Conservation (phyloP, 2,888 invertebrate species). For the Pristionchus exspectatus region DNA sequence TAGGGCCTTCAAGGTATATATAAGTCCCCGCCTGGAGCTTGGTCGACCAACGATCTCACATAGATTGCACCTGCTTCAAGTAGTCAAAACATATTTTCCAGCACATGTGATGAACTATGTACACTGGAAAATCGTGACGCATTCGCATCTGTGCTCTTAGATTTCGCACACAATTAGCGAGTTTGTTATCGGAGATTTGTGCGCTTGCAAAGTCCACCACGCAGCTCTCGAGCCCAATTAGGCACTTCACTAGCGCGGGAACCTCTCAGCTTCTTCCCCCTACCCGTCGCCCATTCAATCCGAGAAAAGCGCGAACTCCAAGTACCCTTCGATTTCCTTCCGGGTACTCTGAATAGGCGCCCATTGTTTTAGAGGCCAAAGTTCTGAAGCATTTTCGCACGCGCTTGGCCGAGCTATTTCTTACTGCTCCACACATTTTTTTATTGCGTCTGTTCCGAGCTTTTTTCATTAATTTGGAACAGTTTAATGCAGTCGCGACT, state of each 20-base stretch:
- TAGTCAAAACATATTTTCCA: conserved; percentile 20
- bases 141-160: not conserved
- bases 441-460: conserved; percentile 34
- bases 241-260: not conserved
- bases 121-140: not conserved
- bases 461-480: not conserved
- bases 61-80: not conserved
- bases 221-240: conserved; percentile 15
- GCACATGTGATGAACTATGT: not conserved
- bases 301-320: not conserved
- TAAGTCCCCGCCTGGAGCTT: not conserved
- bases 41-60: conserved; percentile 5
- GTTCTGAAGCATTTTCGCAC: not conserved
- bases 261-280: not conserved
- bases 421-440: not conserved
- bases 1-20: too few relatives aligned
- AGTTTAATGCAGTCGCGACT: not conserved
- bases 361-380: not conserved
- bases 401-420: not conserved
- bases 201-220: not conserved
- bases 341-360: not conserved
- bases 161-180: not conserved
- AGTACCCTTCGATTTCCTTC: not conserved
- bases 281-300: not conserved
- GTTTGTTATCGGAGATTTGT: not conserved